Evolutionary conservation across 2,797 vertebrate genomes (phyloP), one percentile per base, ranked within the genome.

Genomic region (Xiphorhynchus erythropygius): DNA sequence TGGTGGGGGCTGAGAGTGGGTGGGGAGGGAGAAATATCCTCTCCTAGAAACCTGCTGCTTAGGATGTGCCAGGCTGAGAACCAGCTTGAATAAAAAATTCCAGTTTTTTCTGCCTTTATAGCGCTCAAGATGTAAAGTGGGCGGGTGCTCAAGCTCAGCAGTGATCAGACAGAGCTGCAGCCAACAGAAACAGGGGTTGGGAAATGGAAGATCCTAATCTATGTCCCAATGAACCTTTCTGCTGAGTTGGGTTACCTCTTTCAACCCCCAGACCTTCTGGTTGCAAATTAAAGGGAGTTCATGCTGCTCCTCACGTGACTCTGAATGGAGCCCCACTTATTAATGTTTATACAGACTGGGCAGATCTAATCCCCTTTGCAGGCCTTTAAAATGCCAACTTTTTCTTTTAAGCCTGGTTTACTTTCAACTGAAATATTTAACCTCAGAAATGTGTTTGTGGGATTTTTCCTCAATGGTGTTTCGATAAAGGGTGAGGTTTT

Each of bases 391-490:
- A 89, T 84, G 53, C 49, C 60, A 90, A 25, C 52, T 64, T 90
- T 74, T 89, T 85, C n/a, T 87, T 96, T 92, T 74, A 89, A 84
- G 30, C 37, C 68, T 77, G 44, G 44, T 57, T 92, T 94, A 60
- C 52, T 80, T 60, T 74, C 55, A 44, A 56, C 69, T 71, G 35
- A 39, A 33, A 17, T 57, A 75, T 93, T 90, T 90, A 80, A 62
- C 88, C 59, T 71, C 49, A 91, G 64, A 82, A 93, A 55, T 37
- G 35, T n/a, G 64, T 85, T 93, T 89, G 44, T 77, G 59, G 63
- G 11, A 3, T 65, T 83, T 89, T 41, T 15, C 27, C 60, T 91
- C 62, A 24, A 10, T 47, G 47, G 32, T 44, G 23, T 77, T 92
- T 79, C n/a, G 7, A 71, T 76, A 78, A 79, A 37, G 41, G 18